Evolutionary conservation across 2,888 invertebrate species (phyloP).

Genomic region (Eupeodes latifasciatus): DNA sequence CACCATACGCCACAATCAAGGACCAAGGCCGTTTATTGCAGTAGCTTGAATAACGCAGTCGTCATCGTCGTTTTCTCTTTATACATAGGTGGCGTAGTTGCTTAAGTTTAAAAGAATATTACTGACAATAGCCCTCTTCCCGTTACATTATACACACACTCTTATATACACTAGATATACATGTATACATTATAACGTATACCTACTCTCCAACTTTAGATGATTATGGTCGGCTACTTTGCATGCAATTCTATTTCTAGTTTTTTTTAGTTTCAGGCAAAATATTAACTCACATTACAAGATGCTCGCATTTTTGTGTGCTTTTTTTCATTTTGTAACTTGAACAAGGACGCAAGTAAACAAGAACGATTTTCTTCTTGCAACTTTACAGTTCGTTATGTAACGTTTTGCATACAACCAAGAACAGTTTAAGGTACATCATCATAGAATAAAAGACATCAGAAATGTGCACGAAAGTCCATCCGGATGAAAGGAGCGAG

Average conservation of each 20-base stretch:
- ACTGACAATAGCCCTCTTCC: slow-evolving; percentile 7
- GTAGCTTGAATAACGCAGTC: not conserved
- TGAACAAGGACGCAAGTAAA: slow-evolving; percentile 22
- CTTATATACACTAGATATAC: not conserved
- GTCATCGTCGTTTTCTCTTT: too few species aligned
- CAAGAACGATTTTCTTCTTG: slow-evolving; percentile 33
- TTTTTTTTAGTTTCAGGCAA: slow-evolving; percentile 25
- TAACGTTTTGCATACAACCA: slow-evolving; percentile 50
- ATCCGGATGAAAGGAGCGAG: too few species aligned
- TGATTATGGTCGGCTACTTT: slow-evolving; percentile 17
- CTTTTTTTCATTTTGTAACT: not conserved
- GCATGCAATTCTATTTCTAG: slow-evolving; percentile 29
- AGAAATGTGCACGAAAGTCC: too few species aligned
- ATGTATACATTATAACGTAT: not conserved
- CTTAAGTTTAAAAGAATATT: slow-evolving; percentile 34
- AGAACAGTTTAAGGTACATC: too few species aligned
- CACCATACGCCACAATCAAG: slow-evolving; percentile 54
- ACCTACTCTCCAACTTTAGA: slow-evolving; percentile 4
- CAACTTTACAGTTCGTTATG: slow-evolving; percentile 43
- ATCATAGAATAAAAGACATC: too few species aligned
- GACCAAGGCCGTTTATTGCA: slow-evolving; percentile 44
- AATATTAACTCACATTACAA: slow-evolving; percentile 60
- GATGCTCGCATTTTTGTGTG: slow-evolving; percentile 42
- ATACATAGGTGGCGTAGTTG: slow-evolving; percentile 4
- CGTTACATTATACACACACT: not conserved